Percentiles rank a stretch among this genome's conserved stretches.
These are phyloP conservation scores for Cordilura impudica DNA, from an alignment of 2,888 invertebrate species.

Conservation along the genomic window DNA sequence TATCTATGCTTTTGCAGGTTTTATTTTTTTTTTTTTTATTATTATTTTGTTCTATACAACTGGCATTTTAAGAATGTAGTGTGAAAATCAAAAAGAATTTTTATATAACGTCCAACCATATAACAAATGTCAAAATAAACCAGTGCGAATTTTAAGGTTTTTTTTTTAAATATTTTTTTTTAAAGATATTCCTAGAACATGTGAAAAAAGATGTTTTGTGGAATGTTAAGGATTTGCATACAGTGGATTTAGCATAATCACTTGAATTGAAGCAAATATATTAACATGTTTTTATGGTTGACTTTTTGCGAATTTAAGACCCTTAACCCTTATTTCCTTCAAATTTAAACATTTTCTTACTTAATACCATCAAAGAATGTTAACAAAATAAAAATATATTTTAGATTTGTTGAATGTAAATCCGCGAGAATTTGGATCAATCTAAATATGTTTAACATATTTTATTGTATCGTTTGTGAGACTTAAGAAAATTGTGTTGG, in stretches of 20 bases:
- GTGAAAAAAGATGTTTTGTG: conserved; percentile 31
- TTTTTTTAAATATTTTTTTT: background rate
- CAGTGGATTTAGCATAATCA: background rate
- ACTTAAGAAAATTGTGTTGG: no score
- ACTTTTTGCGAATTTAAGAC: no score
- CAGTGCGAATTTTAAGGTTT: background rate
- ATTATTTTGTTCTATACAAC: conserved; percentile 2
- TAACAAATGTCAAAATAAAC: background rate
- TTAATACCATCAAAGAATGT: no score
- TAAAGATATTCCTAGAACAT: conserved; percentile 12
- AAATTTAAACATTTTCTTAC: no score
- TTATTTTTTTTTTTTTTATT: no score
- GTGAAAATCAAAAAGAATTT: background rate
- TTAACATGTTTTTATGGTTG: background rate
- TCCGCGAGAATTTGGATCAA: no score
- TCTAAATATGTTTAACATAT: no score
- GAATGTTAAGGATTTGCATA: conserved; percentile 43
- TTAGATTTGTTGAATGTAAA: no score
- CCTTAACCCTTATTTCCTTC: no score
- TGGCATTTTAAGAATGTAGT: background rate
- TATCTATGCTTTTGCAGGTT: conserved; percentile 58
- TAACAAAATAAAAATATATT: no score
- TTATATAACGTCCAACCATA: conserved; percentile 4
- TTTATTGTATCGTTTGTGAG: no score
- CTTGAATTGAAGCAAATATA: background rate